These are phyloP conservation scores for Mesaphorura yosii DNA, from an alignment of 1,140 invertebrate genomes.

Conservation along the genomic window DNA sequence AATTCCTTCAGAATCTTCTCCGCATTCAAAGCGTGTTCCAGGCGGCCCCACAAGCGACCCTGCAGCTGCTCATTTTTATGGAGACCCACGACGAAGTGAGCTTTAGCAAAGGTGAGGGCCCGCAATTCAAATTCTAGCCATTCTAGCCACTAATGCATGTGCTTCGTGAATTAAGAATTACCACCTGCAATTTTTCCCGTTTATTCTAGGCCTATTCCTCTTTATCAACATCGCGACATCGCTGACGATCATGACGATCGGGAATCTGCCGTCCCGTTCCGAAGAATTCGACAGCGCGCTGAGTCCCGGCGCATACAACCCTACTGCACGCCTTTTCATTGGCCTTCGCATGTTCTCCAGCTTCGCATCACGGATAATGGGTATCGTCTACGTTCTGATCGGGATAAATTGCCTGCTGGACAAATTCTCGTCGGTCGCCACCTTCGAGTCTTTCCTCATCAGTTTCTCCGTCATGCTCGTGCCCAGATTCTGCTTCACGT, in stretches of 20 bases:
- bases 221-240: slow-evolving; percentile 13
- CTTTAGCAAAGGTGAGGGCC: slow-evolving; percentile 1
- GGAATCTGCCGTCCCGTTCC: slow-evolving; percentile 18
- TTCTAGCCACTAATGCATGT: no score
- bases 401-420: neutral
- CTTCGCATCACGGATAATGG: no score
- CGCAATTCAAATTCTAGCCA: neutral
- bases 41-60: slow-evolving; percentile 19
- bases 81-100: slow-evolving; percentile 3
- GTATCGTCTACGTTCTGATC: slow-evolving; percentile 2
- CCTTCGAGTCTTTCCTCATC: neutral
- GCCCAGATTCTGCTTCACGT: slow-evolving; percentile 18
- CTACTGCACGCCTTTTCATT: slow-evolving; percentile 15
- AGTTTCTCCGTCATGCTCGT: slow-evolving; percentile 2
- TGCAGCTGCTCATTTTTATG: slow-evolving; percentile 23
- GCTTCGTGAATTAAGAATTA: no score
- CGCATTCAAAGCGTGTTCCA: slow-evolving; percentile 25
- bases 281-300: slow-evolving; percentile 6
- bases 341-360: slow-evolving; percentile 27
- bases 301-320: slow-evolving; percentile 7
- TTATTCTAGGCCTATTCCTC: neutral
- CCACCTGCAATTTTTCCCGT: neutral
- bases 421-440: neutral
- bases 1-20: slow-evolving; percentile 18
- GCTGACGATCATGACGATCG: slow-evolving; percentile 24